Evolutionary conservation across 2,113 vertebrate genomes (phyloP), one percentile per base, ranked within the genome.

Genomic region (Chionomys nivalis): DNA sequence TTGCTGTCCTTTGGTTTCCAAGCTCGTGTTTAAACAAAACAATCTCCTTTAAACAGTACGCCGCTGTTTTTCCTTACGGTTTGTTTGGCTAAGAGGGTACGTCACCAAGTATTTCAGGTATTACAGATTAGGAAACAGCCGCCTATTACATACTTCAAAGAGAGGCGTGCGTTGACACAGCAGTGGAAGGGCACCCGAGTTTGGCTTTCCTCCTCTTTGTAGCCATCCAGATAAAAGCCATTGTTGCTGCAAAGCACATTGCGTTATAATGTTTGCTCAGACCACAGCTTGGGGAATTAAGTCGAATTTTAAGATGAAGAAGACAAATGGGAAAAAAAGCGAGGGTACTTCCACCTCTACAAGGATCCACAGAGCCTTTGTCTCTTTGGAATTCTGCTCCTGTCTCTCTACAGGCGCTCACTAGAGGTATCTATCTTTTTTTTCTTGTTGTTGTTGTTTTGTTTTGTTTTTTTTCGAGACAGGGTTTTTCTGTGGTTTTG

Each of bases 261-360:
- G 75, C 87, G 66, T 87, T 92, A 61, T 92, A 66, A 65, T 94
- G 92, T 96, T 95, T 96, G 81, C 68, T 89, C 63, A 90, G 96
- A 93, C 39, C 36, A 11, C 52, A 93, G 17, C 85, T 66, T 83
- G 55, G 82, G 63, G 72, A 92, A 68, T 47, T 44, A 26, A 78
- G 31, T 89, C 86, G 95, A 97, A 96, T 96, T 92, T 94, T 93
- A 93, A 95, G 93, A 95, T 93, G 52, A 73, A 93, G 95, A 97
- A 96, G 92, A 52, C 79, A 95, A 88, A 91, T 44, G 77, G 82
- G 78, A 47, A 47, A 68, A 81, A n/a, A 81, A 72, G 66, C 31
- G 36, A 0, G 12, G 52, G 0, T 2, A 70, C 23, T 23, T 4
- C 8, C 42, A 5, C 31, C 44, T 68, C 24, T n/a, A 26, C 49